Base-by-base conservation (phyloP, 2,888 invertebrate species). In the Chrysomela aeneicollis region DNA sequence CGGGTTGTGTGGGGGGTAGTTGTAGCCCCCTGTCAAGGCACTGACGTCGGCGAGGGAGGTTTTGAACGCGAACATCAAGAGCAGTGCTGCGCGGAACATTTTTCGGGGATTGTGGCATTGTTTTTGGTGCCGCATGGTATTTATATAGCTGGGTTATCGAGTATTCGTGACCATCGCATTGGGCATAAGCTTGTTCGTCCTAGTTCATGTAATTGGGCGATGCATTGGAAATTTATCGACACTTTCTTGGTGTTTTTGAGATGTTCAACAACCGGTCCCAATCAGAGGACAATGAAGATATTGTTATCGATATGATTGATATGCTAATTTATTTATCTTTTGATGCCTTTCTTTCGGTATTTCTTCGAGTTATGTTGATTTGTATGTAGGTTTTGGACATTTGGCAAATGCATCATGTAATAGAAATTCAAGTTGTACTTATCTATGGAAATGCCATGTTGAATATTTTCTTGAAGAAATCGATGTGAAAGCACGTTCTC, bases 1-100 rank as follows among this genome's bases (percentile, higher is more conserved):
- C 1, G 77, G 76, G 6, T 71, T 70, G n/a, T 76, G 77, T 57
- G 76, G 73, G 10, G 77, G 77, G 57, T 80, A 79, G 47, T 72
- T 67, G 60, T 77, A 78, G 8, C 74, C 76, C 35, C 32, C 61
- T 21, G 22, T 12, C 50, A 42, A 30, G 18, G 37, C 52, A 5
- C 51, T 52, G 47, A 65, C 69, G 51, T 69, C 69, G 30, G 60
- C 22, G 5, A 46, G 17, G 1, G 46, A 32, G n/a, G 58, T 30
- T 46, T 57, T 47, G 3, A 10, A 12, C 15, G 26, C 12, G 2
- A 46, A 42, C 3, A 59, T n/a, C 53, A 30, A 12, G 9, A 26
- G 17, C 6, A 30, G 21, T 53, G 55, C n/a, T 17, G 32, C 21
- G 32, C 21, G 32, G 26, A 58, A 35, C 61, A 46, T 32, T 21